Evolutionary conservation across 2,113 vertebrate genomes (phyloP).

Genomic region (Aegithalos caudatus): DNA sequence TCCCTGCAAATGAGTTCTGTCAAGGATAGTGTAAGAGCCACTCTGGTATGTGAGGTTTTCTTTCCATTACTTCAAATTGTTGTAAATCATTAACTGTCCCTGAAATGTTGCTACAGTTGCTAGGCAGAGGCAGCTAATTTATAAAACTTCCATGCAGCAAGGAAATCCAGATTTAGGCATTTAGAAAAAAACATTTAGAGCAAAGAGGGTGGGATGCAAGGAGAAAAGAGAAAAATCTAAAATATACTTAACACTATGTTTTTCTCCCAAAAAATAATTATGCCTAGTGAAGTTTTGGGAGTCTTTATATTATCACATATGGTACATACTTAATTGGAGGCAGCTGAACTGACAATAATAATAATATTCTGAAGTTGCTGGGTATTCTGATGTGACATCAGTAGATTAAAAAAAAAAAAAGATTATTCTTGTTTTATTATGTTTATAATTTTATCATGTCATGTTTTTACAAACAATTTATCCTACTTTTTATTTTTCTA

Average conservation of each 20-base stretch:
- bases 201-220: neutral
- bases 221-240: neutral
- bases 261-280: neutral
- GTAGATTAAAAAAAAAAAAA: too few species aligned
- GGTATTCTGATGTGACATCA: neutral
- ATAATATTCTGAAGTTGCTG: neutral
- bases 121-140: slow-evolving; percentile 18
- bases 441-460: neutral
- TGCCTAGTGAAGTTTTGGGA: neutral
- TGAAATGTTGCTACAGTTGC: slow-evolving; percentile 22
- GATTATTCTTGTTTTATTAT: neutral
- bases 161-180: neutral
- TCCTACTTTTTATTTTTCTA: neutral
- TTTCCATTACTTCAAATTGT: neutral
- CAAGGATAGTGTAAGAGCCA: neutral
- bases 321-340: neutral
- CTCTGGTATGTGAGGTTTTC: neutral
- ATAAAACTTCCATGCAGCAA: neutral
- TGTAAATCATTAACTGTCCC: slow-evolving; percentile 38
- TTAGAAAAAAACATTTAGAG: neutral
- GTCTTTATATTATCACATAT: neutral
- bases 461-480: neutral
- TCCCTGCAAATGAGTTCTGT: neutral
- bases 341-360: neutral
- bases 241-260: neutral